These are phyloP conservation scores for Tinamus major DNA, from an alignment of 2,797 vertebrate species.

Conservation along the genomic window DNA sequence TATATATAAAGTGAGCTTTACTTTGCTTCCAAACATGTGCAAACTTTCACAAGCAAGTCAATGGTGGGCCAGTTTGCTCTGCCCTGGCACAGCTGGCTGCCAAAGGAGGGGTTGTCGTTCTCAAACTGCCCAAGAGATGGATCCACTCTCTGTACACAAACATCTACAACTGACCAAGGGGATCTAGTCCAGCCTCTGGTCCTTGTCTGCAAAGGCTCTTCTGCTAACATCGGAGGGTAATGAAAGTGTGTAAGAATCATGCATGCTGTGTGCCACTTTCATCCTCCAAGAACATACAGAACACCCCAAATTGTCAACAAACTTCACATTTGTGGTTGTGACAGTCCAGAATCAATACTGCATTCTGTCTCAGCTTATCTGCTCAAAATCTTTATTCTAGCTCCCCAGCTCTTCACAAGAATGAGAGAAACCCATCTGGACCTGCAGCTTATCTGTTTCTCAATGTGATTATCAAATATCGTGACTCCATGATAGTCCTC, in stretches of 20 bases:
- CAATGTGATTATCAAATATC: neutral
- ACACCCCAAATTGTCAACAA: neutral
- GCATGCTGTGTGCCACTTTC: neutral
- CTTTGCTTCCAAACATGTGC: constrained; percentile 15
- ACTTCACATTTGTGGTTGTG: neutral
- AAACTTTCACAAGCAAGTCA: neutral
- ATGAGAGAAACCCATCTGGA: neutral
- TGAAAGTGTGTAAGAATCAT: neutral
- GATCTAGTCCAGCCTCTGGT: neutral
- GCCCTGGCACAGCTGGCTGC: neutral
- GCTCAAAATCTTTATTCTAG: neutral
- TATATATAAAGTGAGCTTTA: neutral
- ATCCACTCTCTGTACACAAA: neutral
- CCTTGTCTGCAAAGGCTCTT: neutral
- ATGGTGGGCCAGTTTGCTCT: neutral
- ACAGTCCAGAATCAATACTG: neutral
- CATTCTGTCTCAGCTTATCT: neutral
- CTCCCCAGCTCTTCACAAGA: neutral
- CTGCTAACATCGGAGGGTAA: neutral
- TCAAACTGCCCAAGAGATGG: neutral
- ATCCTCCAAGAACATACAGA: neutral
- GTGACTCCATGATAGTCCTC: neutral
- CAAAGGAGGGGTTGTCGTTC: neutral
- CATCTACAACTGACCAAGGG: neutral
- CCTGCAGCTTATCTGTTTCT: neutral